phyloP scores from a whole-genome alignment of 2,888 invertebrate genomes.

The Trachelus tabidus region DNA sequence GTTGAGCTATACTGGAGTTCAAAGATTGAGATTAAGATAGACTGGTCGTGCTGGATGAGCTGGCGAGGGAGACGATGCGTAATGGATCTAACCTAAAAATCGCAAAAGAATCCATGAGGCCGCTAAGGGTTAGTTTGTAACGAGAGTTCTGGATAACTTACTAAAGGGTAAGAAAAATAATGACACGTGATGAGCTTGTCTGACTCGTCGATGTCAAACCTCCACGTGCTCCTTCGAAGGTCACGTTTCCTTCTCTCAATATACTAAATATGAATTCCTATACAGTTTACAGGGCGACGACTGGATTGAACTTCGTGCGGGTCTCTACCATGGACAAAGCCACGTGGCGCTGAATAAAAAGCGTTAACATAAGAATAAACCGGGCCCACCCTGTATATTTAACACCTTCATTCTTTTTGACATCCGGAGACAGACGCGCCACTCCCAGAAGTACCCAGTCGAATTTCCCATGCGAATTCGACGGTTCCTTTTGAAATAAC shows the following conservation, averaged over 20 bases:
- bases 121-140: too few relatives aligned
- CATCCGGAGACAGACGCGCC: not conserved
- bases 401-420: not conserved
- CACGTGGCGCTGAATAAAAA: not conserved
- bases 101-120: too few relatives aligned
- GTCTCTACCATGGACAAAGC: not conserved
- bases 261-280: not conserved
- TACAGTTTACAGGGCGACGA: not conserved
- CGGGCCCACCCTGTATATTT: not conserved
- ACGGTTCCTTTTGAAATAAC: not conserved
- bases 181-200: too few relatives aligned
- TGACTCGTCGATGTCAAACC: too few relatives aligned
- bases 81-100: slow-evolving; percentile 23
- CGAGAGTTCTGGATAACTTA: not conserved
- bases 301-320: not conserved
- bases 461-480: not conserved
- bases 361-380: not conserved
- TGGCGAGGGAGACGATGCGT: slow-evolving; percentile 36
- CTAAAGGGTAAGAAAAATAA: not conserved
- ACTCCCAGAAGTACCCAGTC: not conserved
- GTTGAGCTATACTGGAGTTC: slow-evolving; percentile 28
- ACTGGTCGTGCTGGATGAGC: slow-evolving; percentile 29
- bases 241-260: not conserved
- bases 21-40: slow-evolving; percentile 42
- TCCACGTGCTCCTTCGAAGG: too few relatives aligned